These are phyloP conservation scores for Labeo rohita DNA, from an alignment of 2,113 vertebrate genomes.

Conservation along the genomic window DNA sequence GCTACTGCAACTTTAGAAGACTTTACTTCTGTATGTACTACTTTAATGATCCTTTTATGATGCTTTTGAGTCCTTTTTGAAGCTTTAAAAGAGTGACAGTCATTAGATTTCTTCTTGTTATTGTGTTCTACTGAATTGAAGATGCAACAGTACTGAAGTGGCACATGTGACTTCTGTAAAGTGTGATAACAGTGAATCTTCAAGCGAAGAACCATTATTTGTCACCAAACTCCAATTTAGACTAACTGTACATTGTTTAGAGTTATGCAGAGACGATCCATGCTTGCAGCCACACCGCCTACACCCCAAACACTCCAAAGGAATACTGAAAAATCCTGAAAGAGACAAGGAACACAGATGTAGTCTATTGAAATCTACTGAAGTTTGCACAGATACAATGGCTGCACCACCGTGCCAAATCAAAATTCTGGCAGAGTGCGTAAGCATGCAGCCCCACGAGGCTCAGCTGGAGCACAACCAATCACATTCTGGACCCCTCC, in stretches of 20 bases:
- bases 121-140: not conserved
- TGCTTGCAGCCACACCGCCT: not conserved
- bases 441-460: conserved; percentile 11
- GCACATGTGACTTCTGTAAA: not conserved
- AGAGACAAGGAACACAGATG: not conserved
- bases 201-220: not conserved
- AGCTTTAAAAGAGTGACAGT: not conserved
- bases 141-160: not conserved
- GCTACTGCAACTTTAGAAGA: not conserved
- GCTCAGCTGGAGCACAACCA: conserved; percentile 45
- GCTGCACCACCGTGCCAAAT: conserved; percentile 3
- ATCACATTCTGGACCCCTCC: conserved; percentile 11
- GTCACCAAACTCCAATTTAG: not conserved
- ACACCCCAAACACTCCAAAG: not conserved
- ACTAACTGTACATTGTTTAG: not conserved
- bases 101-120: conserved; percentile 10
- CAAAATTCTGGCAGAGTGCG: conserved; percentile 30
- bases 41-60: not conserved
- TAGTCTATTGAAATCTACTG: not conserved
- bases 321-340: not conserved
- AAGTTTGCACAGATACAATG: conserved; percentile 15
- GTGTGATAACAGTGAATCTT: not conserved
- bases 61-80: not conserved
- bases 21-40: not conserved
- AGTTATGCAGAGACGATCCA: not conserved